Evolutionary conservation across 1,140 invertebrate species (phyloP).

Genomic region (Aethina tumida): DNA sequence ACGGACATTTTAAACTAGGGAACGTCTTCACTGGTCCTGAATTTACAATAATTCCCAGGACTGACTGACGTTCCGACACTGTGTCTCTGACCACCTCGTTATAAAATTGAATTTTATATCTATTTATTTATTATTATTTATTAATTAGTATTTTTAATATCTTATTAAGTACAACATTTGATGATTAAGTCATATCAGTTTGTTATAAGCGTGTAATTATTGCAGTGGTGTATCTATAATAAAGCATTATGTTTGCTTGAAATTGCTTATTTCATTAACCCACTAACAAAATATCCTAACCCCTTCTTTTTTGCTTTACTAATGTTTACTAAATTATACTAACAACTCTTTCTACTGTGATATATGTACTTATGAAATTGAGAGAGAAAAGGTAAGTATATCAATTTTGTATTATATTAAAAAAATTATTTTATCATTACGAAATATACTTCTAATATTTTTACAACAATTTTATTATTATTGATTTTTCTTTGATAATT

Average conservation of each 20-base stretch:
- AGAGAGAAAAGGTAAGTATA: too few species aligned
- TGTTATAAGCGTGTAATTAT: slow-evolving; percentile 38
- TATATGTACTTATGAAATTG: too few species aligned
- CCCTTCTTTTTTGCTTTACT: too few species aligned
- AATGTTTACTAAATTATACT: too few species aligned
- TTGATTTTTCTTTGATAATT: too few species aligned
- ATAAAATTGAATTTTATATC: slow-evolving; percentile 23
- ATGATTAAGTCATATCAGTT: slow-evolving; percentile 39
- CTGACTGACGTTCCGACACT: too few species aligned
- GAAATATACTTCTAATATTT: too few species aligned
- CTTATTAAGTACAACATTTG: slow-evolving; percentile 36
- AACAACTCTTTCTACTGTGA: too few species aligned
- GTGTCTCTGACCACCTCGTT: slow-evolving; percentile 15
- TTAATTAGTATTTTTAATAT: slow-evolving; percentile 27
- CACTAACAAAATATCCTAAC: slow-evolving; percentile 1
- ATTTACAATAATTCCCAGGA: too few species aligned
- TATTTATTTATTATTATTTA: slow-evolving; percentile 30
- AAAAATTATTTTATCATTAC: too few species aligned
- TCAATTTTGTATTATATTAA: too few species aligned
- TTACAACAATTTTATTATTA: too few species aligned
- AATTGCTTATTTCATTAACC: slow-evolving; percentile 13
- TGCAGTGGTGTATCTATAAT: slow-evolving; percentile 39
- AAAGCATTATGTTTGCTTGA: slow-evolving; percentile 39
- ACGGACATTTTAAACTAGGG: background rate
- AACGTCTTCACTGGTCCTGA: slow-evolving; percentile 4